These are phyloP conservation scores for Cavia porcellus DNA, from an alignment of 2,113 vertebrate genomes.

Conservation along the genomic window DNA sequence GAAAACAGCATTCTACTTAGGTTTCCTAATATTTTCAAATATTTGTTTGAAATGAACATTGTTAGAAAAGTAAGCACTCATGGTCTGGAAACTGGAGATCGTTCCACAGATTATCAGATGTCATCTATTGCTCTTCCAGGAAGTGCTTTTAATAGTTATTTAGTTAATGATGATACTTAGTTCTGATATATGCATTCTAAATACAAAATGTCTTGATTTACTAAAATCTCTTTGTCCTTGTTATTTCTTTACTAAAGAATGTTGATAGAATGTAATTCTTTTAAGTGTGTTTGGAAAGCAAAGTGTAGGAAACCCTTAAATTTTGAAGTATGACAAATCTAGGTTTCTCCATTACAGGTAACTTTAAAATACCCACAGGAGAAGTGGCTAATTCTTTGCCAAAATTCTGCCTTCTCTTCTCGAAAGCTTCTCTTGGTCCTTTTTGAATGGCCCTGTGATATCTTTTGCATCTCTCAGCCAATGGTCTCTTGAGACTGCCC, in stretches of 20 bases:
- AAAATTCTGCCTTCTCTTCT: not conserved
- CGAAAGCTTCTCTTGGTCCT: not conserved
- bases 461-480: not conserved
- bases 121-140: not conserved
- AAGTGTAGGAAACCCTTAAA: not conserved
- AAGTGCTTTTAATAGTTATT: not conserved
- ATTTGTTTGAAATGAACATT: slow-evolving; percentile 47
- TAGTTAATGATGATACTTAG: slow-evolving; percentile 2
- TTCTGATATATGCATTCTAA: slow-evolving; percentile 18
- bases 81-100: not conserved
- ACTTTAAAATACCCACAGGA: not conserved
- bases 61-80: not conserved
- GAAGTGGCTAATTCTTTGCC: not conserved
- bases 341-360: not conserved
- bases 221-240: not conserved
- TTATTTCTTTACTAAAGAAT: slow-evolving; percentile 51
- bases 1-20: not conserved
- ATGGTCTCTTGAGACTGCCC: not conserved
- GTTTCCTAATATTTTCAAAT: slow-evolving; percentile 5
- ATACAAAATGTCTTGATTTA: slow-evolving; percentile 53
- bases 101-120: not conserved
- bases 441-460: not conserved
- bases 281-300: not conserved
- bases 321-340: slow-evolving; percentile 11
- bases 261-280: not conserved